phyloP scores from a whole-genome alignment of 92 coral and sea anemone genomes.

The Parazoanthus atlanticus region DNA sequence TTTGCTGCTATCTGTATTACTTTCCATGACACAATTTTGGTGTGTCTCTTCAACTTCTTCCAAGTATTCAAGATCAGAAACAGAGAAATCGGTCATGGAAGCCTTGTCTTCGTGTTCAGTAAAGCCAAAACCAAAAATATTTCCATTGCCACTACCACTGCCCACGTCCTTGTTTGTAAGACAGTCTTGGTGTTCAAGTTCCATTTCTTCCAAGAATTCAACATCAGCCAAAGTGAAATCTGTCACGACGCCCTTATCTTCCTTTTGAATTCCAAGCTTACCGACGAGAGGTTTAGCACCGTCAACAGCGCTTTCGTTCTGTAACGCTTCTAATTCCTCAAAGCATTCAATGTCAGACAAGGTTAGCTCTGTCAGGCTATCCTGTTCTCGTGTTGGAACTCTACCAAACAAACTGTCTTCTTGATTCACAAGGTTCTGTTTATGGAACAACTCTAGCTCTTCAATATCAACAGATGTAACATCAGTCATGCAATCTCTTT shows the following conservation, averaged over 20 bases:
- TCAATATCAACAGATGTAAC: constrained; percentile 57
- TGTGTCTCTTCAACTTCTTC: constrained; percentile 46
- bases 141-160: not conserved
- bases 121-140: constrained; percentile 21
- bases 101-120: constrained; percentile 53
- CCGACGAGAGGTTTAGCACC: not conserved
- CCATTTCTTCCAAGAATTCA: constrained; percentile 45
- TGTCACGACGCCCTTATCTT: constrained; percentile 58
- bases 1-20: not conserved
- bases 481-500: constrained; percentile 55
- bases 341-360: constrained; percentile 63
- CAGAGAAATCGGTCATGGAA: constrained; percentile 62
- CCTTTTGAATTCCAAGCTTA: constrained; percentile 23
- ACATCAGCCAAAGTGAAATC: constrained; percentile 63
- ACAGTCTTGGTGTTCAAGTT: constrained; percentile 24
- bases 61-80: constrained; percentile 64
- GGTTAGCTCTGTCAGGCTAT: constrained; percentile 63
- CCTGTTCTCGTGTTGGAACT: constrained; percentile 60
- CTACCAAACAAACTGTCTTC: not conserved
- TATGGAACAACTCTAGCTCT: constrained; percentile 52
- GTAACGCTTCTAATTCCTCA: constrained; percentile 65
- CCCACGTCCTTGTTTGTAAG: not conserved
- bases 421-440: constrained; percentile 40
- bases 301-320: constrained; percentile 21
- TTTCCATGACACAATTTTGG: not conserved